These are phyloP conservation scores for Galago senegalensis DNA, from an alignment of 2,797 vertebrate genomes.

Conservation along the genomic window DNA sequence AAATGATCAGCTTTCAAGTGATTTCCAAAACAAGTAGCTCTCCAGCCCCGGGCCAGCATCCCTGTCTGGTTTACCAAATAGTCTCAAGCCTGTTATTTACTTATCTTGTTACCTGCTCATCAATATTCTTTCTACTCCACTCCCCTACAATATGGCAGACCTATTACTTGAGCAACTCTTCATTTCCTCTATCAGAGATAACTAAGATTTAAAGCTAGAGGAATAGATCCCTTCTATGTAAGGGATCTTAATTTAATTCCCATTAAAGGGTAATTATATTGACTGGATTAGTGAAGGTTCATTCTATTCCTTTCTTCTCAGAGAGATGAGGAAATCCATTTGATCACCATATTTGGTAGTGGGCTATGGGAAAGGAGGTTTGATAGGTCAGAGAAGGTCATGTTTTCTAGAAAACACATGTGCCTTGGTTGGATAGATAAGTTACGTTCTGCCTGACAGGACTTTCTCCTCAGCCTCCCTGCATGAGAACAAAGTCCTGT, in stretches of 20 bases:
- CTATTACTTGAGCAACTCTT: neutral
- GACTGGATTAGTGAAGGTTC: conserved; percentile 47
- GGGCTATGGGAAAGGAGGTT: conserved; percentile 12
- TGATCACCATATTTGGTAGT: conserved; percentile 13
- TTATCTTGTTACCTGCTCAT: neutral
- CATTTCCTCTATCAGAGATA: conserved; percentile 31
- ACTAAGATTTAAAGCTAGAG: conserved; percentile 22
- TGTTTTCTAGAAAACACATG: conserved; percentile 50
- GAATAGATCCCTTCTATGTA: neutral
- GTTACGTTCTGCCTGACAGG: conserved; percentile 6
- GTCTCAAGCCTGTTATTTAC: neutral
- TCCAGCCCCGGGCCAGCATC: neutral
- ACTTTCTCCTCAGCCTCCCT: conserved; percentile 34
- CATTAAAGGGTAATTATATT: conserved; percentile 48
- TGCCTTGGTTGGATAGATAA: conserved; percentile 1
- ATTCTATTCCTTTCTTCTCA: conserved; percentile 41
- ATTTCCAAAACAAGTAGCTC: conserved; percentile 57
- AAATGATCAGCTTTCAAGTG: conserved; percentile 27
- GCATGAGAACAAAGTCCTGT: neutral
- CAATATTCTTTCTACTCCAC: neutral
- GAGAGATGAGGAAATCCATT: neutral
- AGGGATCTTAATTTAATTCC: conserved; percentile 70
- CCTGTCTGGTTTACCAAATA: neutral
- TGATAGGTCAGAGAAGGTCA: neutral
- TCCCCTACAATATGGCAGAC: neutral